Evolutionary conservation across 2,797 vertebrate species (phyloP).

Genomic region (Hirundo rustica): DNA sequence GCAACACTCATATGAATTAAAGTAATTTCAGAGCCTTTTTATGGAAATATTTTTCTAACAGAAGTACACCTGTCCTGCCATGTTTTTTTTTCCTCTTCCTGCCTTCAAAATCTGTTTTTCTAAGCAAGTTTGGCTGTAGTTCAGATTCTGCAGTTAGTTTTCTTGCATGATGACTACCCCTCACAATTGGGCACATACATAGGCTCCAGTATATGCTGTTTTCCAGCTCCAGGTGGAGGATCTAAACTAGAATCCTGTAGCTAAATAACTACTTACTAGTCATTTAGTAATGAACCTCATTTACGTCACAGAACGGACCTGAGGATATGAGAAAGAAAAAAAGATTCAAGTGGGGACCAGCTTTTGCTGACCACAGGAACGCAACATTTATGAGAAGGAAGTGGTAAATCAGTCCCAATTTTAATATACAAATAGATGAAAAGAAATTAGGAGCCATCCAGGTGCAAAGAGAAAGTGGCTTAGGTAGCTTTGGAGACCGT

Average conservation of each 20-base stretch:
- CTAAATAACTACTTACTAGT: not conserved
- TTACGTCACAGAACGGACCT: not conserved
- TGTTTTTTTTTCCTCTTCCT: not conserved
- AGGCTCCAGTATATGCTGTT: not conserved
- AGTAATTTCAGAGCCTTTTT: not conserved
- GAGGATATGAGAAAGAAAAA: not conserved
- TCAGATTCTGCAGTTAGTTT: not conserved
- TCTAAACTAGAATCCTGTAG: not conserved
- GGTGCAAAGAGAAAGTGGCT: not conserved
- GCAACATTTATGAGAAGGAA: not conserved
- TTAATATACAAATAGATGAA: not conserved
- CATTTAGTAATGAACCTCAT: not conserved
- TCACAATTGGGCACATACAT: not conserved
- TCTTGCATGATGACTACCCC: not conserved
- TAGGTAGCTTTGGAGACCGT: not conserved
- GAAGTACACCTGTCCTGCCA: not conserved
- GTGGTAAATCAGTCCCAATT: not conserved
- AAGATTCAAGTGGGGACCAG: not conserved
- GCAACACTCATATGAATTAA: not conserved
- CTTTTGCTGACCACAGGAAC: not conserved
- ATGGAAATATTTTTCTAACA: not conserved
- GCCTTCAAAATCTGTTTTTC: not conserved
- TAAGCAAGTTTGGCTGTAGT: not conserved
- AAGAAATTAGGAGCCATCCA: not conserved
- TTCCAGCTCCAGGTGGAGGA: not conserved